Conservation (phyloP, 2,888 invertebrate genomes). For the Dicranocentrus wangi region DNA sequence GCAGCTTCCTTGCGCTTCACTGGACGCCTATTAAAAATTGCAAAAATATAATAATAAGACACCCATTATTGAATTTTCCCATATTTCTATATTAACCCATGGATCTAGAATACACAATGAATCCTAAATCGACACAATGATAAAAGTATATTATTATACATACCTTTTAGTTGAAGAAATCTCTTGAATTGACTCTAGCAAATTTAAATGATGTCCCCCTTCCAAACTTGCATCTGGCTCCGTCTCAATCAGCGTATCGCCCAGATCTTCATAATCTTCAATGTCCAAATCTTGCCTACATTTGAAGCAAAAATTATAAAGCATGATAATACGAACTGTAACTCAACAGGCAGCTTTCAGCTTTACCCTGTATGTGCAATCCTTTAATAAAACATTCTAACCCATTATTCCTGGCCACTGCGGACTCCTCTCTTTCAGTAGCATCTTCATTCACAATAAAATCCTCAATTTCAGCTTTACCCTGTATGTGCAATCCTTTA, state of each 20-base stretch:
- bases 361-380: neutral
- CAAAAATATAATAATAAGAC: neutral
- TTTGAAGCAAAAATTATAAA: too few relatives aligned
- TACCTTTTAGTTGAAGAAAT: slow-evolving; percentile 36
- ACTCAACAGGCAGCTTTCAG: neutral
- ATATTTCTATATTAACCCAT: too few relatives aligned
- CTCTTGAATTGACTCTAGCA: slow-evolving; percentile 18
- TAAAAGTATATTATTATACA: neutral
- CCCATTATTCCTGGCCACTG: slow-evolving; percentile 14
- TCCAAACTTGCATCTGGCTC: neutral
- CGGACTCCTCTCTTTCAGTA: neutral
- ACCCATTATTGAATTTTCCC: neutral
- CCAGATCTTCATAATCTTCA: slow-evolving; percentile 9
- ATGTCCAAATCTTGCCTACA: slow-evolving; percentile 1
- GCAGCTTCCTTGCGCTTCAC: slow-evolving; percentile 51
- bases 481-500: neutral
- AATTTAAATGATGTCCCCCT: neutral
- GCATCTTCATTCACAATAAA: slow-evolving; percentile 35
- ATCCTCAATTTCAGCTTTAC: neutral
- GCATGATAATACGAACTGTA: neutral
- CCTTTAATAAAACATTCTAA: neutral
- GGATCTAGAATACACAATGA: too few relatives aligned
- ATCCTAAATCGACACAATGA: too few relatives aligned
- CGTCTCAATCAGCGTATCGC: slow-evolving; percentile 14
- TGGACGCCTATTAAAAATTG: slow-evolving; percentile 20